Evolutionary conservation across 2,888 invertebrate species (phyloP).

Genomic region (Chrysodeixis includens): DNA sequence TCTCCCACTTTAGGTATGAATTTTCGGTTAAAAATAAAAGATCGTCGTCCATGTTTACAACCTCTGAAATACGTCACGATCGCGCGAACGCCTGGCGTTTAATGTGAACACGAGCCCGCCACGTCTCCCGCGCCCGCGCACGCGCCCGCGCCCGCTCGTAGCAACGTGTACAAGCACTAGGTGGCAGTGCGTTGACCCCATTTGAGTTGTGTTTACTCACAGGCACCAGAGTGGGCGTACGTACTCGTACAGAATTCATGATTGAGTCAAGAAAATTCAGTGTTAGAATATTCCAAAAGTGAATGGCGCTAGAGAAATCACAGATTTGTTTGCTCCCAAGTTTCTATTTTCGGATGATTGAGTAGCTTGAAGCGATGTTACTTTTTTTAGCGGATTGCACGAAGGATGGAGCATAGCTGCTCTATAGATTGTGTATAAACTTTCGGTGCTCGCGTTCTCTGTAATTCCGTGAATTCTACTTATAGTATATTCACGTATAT

Average conservation of each 20-base stretch:
- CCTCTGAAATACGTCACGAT: no score
- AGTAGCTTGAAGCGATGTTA: slow-evolving; percentile 57
- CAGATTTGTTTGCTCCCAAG: slow-evolving; percentile 61
- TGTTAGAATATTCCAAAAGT: slow-evolving; percentile 58
- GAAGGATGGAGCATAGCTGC: slow-evolving; percentile 48
- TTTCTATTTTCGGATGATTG: slow-evolving; percentile 69
- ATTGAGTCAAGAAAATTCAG: slow-evolving; percentile 54
- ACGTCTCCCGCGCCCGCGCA: no score
- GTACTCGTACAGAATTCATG: slow-evolving; percentile 51
- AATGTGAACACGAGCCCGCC: no score
- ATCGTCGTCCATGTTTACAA: no score
- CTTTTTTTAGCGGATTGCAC: slow-evolving; percentile 56
- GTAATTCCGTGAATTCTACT: slow-evolving; percentile 26
- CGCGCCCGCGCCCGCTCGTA: no score
- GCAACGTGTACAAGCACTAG: no score
- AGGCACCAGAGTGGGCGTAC: slow-evolving; percentile 53
- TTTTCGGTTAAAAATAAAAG: no score
- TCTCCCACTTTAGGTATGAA: no score
- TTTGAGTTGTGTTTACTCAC: slow-evolving; percentile 59
- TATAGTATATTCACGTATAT: slow-evolving; percentile 9
- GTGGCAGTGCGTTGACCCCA: slow-evolving; percentile 75
- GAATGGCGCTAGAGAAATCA: slow-evolving; percentile 64
- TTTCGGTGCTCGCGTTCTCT: slow-evolving; percentile 23
- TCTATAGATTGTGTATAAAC: slow-evolving; percentile 51
- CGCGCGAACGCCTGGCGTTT: no score